Evolutionary conservation across 2,113 vertebrate species (phyloP), one percentile per base, ranked within the genome.

Genomic region (Dunckerocampus dactyliophorus): DNA sequence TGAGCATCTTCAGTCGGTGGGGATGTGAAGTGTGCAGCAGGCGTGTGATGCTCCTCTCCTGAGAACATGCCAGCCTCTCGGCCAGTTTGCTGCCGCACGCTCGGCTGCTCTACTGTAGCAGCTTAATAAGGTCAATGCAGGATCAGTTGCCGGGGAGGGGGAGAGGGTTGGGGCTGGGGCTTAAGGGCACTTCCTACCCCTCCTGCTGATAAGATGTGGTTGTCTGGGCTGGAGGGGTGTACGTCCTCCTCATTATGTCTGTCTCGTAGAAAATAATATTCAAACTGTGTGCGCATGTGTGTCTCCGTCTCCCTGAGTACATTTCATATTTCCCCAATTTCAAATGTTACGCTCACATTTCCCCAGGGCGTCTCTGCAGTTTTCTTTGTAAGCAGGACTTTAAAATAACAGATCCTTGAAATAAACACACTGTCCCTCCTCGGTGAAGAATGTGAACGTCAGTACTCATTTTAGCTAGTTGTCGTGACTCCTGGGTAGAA

Each of bases 61-160:
- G 63, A 69, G 78, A 54, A 53, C 68, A 50, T 74, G 74, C 72
- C 43, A 51, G 73, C 80, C 83, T 84, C 71, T 47, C 47, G 67
- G 82, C 75, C 65, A 71, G 72, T 76, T 82, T 65, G 63, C 76
- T 12, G 70, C 71, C 52, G 65, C 78, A 83, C 60, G 73, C 82
- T 82, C 42, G 63, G 74, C 21, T 74, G 84, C 76, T 72, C 75
- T 77, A 82, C 76, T 80, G 78, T 78, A 83, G 69, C 45, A 10
- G 37, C 69, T 80, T 88, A 87, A 87, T 85, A 84, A 88, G 85
- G 85, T 86, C 85, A 84, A 72, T 63, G 1, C 55, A 63, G 75
- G 80, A 72, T 82, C 73, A 21, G 57, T 76, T 48, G 77, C 77
- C 81, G 67, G 75, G 77, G 79, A 69, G 45, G 59, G 65, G 69